Evolutionary conservation across 2,113 vertebrate species (phyloP).

Genomic region (Oplegnathus fasciatus): DNA sequence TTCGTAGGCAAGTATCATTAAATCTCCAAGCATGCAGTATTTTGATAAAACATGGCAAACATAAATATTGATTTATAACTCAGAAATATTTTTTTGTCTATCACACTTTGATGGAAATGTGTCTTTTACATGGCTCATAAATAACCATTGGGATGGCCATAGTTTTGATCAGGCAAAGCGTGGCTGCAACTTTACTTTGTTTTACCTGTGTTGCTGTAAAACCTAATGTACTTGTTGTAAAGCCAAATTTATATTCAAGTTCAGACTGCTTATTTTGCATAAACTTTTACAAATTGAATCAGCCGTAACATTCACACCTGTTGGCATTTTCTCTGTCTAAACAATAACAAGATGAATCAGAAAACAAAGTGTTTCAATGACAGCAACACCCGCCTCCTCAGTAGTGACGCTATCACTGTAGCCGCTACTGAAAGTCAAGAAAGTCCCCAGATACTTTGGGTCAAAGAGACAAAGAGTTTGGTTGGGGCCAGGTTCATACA

Average conservation of each 20-base stretch:
- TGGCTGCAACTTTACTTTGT: neutral
- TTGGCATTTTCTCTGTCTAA: conserved; percentile 49
- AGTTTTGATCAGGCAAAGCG: neutral
- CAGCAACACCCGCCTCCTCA: conserved; percentile 62
- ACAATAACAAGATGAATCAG: conserved; percentile 64
- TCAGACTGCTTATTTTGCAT: neutral
- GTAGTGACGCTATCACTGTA: conserved; percentile 13
- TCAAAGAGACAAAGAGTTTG: conserved; percentile 25
- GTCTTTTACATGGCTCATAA: neutral
- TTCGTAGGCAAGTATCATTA: neutral
- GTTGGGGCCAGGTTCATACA: neutral
- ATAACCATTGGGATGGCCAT: no score
- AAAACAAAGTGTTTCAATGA: conserved; percentile 48
- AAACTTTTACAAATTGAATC: conserved; percentile 35
- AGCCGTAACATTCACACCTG: conserved; percentile 20
- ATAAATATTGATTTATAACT: neutral
- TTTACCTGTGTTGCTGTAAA: neutral
- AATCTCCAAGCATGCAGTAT: neutral
- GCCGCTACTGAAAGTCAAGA: conserved; percentile 25
- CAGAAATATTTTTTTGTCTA: neutral
- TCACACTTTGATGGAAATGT: neutral
- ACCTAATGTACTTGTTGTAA: neutral
- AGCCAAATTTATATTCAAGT: neutral
- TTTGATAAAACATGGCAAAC: neutral
- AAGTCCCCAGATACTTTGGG: conserved; percentile 20